phyloP scores from a whole-genome alignment of 2,797 vertebrate species.

The Decapterus maruadsi region DNA sequence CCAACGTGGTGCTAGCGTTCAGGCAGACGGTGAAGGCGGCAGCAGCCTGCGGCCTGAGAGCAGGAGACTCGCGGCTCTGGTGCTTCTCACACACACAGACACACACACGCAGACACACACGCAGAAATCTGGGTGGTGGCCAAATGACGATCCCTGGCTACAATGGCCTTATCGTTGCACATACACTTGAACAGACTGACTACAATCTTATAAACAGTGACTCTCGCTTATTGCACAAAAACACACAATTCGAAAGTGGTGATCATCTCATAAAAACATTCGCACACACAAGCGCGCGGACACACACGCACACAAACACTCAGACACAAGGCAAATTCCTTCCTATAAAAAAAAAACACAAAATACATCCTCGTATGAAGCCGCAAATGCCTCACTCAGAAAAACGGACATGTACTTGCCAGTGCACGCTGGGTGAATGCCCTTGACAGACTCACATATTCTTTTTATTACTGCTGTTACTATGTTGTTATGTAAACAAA shows the following conservation, averaged over 20 bases:
- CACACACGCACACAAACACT: constrained; percentile 46
- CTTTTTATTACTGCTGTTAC: constrained; percentile 55
- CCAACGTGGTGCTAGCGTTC: constrained; percentile 71
- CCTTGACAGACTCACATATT: constrained; percentile 62
- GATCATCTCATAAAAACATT: constrained; percentile 50
- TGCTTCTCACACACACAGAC: constrained; percentile 38
- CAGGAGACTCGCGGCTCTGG: constrained; percentile 67
- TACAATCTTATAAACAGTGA: constrained; percentile 65
- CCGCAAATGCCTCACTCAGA: constrained; percentile 56
- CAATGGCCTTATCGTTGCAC: constrained; percentile 70
- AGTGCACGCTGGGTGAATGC: constrained; percentile 57
- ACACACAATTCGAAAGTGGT: constrained; percentile 59
- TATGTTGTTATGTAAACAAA: constrained; percentile 61
- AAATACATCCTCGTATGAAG: constrained; percentile 56
- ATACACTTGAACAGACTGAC: constrained; percentile 69
- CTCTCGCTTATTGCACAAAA: constrained; percentile 56
- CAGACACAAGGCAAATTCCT: constrained; percentile 50
- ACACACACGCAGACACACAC: constrained; percentile 17
- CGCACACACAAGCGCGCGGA: neutral
- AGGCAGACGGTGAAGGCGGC: constrained; percentile 78
- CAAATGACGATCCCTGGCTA: constrained; percentile 73
- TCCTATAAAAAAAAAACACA: constrained; percentile 57
- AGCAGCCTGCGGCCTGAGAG: constrained; percentile 78
- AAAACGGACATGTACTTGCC: constrained; percentile 65
- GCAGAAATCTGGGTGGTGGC: constrained; percentile 57